phyloP scores from a whole-genome alignment of 2,888 invertebrate species.

The Stegophylla sp. region DNA sequence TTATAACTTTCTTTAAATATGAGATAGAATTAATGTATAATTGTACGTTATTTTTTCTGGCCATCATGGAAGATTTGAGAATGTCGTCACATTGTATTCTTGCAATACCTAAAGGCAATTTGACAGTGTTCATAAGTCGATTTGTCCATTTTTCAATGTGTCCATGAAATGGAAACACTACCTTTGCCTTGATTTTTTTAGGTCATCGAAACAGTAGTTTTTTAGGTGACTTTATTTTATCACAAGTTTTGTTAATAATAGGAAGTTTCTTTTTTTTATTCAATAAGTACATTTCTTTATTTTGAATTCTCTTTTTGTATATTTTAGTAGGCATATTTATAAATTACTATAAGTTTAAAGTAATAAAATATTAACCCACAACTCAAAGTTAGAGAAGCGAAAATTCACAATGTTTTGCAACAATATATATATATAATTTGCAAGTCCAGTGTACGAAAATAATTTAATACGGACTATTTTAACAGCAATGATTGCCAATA shows the following conservation, averaged over 20 bases:
- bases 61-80: neutral
- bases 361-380: neutral
- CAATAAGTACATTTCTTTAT: neutral
- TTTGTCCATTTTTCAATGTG: neutral
- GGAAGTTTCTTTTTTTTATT: neutral
- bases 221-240: neutral
- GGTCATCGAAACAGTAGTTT: neutral
- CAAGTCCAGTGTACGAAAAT: no score
- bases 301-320: neutral
- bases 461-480: no score
- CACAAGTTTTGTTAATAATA: neutral
- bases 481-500: no score
- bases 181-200: conserved; percentile 3
- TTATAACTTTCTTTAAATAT: conserved; percentile 19
- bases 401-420: no score
- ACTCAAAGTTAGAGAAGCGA: no score
- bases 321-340: neutral
- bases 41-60: conserved; percentile 8
- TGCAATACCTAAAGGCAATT: neutral
- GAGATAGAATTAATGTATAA: conserved; percentile 9
- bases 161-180: neutral
- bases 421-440: no score
- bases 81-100: conserved; percentile 9
- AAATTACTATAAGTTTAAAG: neutral
- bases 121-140: neutral